phyloP scores from a whole-genome alignment of 2,888 invertebrate genomes.

The Hyles lineata region DNA sequence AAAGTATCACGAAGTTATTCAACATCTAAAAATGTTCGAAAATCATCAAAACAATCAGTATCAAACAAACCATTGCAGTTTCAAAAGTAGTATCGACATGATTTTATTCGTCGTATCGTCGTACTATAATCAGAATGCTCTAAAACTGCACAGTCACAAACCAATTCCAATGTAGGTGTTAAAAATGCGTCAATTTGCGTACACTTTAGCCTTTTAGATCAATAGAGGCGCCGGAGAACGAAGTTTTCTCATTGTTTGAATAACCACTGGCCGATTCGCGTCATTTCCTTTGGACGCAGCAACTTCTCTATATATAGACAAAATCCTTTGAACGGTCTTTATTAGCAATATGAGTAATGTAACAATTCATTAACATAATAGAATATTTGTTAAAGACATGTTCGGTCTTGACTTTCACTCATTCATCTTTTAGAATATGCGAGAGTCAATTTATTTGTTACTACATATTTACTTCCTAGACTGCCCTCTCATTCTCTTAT shows the following conservation, averaged over 20 bases:
- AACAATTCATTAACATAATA: slow-evolving; percentile 28
- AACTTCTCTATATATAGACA: slow-evolving; percentile 39
- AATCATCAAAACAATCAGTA: too few relatives aligned
- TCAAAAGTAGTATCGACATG: too few relatives aligned
- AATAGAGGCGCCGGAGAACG: slow-evolving; percentile 64
- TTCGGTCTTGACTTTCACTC: slow-evolving; percentile 11
- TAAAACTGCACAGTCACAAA: neutral
- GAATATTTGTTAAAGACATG: neutral
- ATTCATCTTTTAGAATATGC: neutral
- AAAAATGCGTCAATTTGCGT: slow-evolving; percentile 21
- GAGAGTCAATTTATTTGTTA: too few relatives aligned
- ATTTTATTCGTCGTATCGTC: neutral
- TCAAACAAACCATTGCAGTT: too few relatives aligned
- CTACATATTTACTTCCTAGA: too few relatives aligned
- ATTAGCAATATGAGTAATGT: slow-evolving; percentile 39
- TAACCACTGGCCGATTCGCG: slow-evolving; percentile 66
- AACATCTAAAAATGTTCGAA: too few relatives aligned
- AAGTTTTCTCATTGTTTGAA: slow-evolving; percentile 65
- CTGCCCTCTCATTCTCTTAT: too few relatives aligned
- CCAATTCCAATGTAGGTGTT: neutral
- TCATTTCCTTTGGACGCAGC: slow-evolving; percentile 63
- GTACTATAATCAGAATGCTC: neutral
- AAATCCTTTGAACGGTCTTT: slow-evolving; percentile 30
- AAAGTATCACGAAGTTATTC: too few relatives aligned
- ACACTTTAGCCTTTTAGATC: slow-evolving; percentile 29